phyloP scores from a whole-genome alignment of 2,888 invertebrate species.

The Sericinus montela region DNA sequence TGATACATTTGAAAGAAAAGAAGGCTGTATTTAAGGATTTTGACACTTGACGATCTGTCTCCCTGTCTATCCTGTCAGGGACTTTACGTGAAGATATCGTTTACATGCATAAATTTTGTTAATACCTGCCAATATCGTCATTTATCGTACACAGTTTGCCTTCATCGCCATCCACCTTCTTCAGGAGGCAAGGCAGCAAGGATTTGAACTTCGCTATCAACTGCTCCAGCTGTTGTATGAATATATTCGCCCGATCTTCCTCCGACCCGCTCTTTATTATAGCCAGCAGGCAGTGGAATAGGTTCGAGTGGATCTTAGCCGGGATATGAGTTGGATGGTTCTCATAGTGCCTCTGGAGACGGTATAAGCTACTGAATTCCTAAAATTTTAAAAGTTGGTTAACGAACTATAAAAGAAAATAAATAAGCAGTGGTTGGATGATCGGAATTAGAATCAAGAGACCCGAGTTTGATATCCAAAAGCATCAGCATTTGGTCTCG shows the following conservation, averaged over 20 bases:
- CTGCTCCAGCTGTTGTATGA: constrained; percentile 61
- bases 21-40: too few relatives aligned
- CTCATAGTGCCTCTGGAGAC: constrained; percentile 65
- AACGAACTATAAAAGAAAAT: too few relatives aligned
- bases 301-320: constrained; percentile 53
- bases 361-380: constrained; percentile 63
- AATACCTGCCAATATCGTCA: constrained; percentile 61
- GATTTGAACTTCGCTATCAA: constrained; percentile 56
- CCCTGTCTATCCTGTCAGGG: too few relatives aligned
- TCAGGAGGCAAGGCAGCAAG: constrained; percentile 57
- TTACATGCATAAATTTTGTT: too few relatives aligned
- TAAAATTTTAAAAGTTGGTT: constrained; percentile 34
- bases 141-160: constrained; percentile 52
- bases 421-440: too few relatives aligned
- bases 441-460: too few relatives aligned
- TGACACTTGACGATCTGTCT: too few relatives aligned
- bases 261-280: constrained; percentile 55
- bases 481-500: too few relatives aligned
- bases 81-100: too few relatives aligned
- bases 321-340: constrained; percentile 62
- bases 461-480: too few relatives aligned
- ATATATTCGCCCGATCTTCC: constrained; percentile 50
- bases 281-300: constrained; percentile 63
- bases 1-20: too few relatives aligned
- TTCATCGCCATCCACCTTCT: constrained; percentile 36